Base-by-base conservation (phyloP, 2,797 vertebrate genomes). In the Ctenosaura bakeri region DNA sequence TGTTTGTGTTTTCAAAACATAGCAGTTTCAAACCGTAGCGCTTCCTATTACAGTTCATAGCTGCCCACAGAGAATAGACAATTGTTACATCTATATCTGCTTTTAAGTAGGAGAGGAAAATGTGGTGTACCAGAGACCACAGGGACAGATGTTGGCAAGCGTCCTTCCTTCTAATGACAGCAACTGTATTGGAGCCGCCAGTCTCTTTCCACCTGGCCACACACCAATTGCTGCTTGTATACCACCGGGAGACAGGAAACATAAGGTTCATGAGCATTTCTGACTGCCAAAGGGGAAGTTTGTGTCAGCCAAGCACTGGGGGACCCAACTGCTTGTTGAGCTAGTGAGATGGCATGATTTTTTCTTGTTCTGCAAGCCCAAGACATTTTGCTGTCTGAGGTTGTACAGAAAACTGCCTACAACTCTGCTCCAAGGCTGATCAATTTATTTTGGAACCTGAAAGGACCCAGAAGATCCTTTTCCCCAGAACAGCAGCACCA, bases 111-210 rank as follows among this genome's bases (percentile, higher is more conserved):
- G 74, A 64, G 18, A 22, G 0, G 2, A 90, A 71, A 90, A 56
- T 46, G 77, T 71, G 20, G 18, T 73, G 14, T 62, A 56, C n/a
- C 62, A 46, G 26, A 73, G 78, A 87, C 29, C 52, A 86, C 9
- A 74, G 35, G 59, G 88, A 82, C 46, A 79, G 24, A 56, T 88
- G 56, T 66, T 90, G 71, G 59, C 69, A 74, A 90, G 87, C 71
- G 0, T 64, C 89, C 42, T 92, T 83, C 16, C 20, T 50, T 88
- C 88, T 88, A 24, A 52, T 85, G 46, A 46, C 32, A 1, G 46
- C 4, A 83, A 54, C 56, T 71, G 0, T 90, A 52, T 22, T 76
- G 46, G 42, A 82, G 12, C n/a, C 79, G 24, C 29, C 13, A 59
- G 73, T 79, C 62, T 50, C 80, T 90, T 87, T 91, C 0, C 88